phyloP scores from a whole-genome alignment of 2,888 invertebrate genomes.

The Psylliodes chrysocephalus region DNA sequence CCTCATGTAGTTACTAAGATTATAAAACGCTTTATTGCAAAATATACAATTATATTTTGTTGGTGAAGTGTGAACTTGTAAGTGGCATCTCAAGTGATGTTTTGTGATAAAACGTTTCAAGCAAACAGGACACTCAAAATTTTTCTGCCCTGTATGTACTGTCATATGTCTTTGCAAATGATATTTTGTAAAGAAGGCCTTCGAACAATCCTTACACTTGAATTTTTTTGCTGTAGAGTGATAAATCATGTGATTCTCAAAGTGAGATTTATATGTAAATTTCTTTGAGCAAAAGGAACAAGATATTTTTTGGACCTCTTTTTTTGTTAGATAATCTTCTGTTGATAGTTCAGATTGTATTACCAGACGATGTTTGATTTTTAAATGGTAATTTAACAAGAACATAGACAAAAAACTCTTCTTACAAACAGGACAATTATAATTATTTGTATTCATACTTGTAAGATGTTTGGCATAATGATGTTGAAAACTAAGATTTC shows the following conservation, averaged over 20 bases:
- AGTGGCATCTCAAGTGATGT: not conserved
- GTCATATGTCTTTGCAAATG: not conserved
- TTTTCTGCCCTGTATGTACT: not conserved
- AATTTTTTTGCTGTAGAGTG: not conserved
- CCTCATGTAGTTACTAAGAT: not conserved
- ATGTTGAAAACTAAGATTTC: not conserved
- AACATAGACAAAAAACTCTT: not conserved
- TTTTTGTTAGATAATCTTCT: too few species aligned
- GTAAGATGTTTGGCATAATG: not conserved
- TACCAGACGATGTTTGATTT: not conserved
- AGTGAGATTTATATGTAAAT: too few species aligned
- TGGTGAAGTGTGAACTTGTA: not conserved
- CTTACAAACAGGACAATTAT: not conserved
- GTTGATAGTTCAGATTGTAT: too few species aligned
- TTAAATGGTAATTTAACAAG: not conserved
- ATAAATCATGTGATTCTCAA: too few species aligned
- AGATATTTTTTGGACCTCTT: not conserved
- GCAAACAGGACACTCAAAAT: not conserved
- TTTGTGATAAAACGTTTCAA: not conserved
- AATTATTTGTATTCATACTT: too few species aligned
- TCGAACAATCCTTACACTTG: not conserved
- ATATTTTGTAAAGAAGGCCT: not conserved
- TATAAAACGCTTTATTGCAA: not conserved
- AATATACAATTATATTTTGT: not conserved
- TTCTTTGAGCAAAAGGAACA: too few species aligned